These are phyloP conservation scores for Okapia johnstoni DNA, from an alignment of 2,113 vertebrate genomes.

Conservation along the genomic window DNA sequence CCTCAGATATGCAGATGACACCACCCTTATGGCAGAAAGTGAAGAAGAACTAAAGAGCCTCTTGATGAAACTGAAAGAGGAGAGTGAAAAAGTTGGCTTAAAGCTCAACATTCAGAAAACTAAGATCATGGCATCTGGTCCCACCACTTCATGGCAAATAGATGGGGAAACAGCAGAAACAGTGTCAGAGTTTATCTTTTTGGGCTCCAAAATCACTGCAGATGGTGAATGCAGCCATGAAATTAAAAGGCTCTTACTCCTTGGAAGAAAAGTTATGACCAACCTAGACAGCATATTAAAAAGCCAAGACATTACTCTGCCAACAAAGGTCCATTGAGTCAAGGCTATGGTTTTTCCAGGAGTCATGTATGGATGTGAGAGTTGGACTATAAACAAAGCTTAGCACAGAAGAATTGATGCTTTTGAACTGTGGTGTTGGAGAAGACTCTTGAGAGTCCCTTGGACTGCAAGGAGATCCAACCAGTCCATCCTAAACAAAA, in stretches of 20 bases:
- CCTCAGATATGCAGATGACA: not conserved
- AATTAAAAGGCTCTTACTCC: not conserved
- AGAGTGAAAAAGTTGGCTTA: not conserved
- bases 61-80: not conserved
- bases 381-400: not conserved
- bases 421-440: not conserved
- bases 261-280: not conserved
- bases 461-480: not conserved
- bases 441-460: not conserved
- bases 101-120: not conserved
- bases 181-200: not conserved
- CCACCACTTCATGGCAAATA: not conserved
- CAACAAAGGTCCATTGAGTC: not conserved
- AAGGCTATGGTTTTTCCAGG: not conserved
- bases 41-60: not conserved
- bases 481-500: not conserved
- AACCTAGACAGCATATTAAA: not conserved
- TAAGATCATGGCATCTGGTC: not conserved
- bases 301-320: not conserved
- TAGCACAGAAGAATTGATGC: not conserved
- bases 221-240: not conserved
- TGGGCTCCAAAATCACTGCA: not conserved
- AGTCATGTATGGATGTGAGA: not conserved
- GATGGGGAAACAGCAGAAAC: not conserved
- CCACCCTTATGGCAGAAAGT: not conserved